These are phyloP conservation scores for Toxostoma redivivum DNA, from an alignment of 2,113 vertebrate genomes.

Conservation along the genomic window DNA sequence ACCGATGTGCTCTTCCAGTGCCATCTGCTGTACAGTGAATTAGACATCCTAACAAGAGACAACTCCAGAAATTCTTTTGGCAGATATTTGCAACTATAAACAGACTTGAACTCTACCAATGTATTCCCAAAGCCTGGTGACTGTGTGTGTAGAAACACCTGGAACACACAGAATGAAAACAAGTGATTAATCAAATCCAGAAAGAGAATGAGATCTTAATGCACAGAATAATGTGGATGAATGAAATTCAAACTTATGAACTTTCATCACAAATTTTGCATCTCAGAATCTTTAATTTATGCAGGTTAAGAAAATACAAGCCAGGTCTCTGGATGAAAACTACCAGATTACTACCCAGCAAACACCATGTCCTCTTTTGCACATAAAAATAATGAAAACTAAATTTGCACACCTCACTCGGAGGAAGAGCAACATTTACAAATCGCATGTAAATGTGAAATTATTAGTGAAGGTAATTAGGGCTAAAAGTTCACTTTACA, in stretches of 20 bases:
- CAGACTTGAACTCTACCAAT: background rate
- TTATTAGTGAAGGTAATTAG: background rate
- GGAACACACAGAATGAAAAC: background rate
- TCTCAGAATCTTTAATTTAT: background rate
- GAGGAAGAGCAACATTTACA: background rate
- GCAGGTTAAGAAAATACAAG: background rate
- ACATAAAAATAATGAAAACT: background rate
- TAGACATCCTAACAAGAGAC: background rate
- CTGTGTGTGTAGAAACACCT: background rate
- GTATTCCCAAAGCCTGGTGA: background rate
- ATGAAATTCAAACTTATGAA: background rate
- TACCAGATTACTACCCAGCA: background rate
- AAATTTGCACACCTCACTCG: background rate
- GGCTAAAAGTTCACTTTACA: background rate
- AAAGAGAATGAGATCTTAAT: background rate
- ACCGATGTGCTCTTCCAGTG: conserved; percentile 15
- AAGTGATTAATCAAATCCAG: background rate
- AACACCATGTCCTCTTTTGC: background rate
- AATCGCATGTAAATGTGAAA: background rate
- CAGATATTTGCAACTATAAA: background rate
- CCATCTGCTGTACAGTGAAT: conserved; percentile 22
- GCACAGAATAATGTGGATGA: background rate
- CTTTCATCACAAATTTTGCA: background rate
- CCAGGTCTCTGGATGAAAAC: background rate
- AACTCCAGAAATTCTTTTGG: background rate